These are phyloP conservation scores for Cenopis cana DNA, from an alignment of 2,888 invertebrate species.

Conservation along the genomic window DNA sequence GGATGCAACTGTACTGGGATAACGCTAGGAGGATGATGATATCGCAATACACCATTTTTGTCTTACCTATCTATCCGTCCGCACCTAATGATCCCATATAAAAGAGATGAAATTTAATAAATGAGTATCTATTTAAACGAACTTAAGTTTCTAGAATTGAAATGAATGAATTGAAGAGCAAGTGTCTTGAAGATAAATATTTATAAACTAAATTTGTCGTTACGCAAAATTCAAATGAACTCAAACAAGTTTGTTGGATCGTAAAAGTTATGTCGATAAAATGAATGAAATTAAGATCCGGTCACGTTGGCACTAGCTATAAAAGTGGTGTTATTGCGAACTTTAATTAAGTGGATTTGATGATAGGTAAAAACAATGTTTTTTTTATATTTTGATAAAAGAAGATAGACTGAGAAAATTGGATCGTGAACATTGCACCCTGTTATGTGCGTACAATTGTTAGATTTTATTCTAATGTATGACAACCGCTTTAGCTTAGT, in stretches of 20 bases:
- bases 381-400: too few species aligned
- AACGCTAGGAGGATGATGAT: too few species aligned
- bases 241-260: conserved; percentile 35
- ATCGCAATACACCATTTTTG: background rate
- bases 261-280: conserved; percentile 30
- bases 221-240: conserved; percentile 39
- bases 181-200: conserved; percentile 11
- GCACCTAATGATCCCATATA: too few species aligned
- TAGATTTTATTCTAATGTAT: too few species aligned
- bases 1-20: too few species aligned
- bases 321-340: background rate
- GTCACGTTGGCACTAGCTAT: background rate
- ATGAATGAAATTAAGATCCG: background rate
- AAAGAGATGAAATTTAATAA: too few species aligned
- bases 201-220: conserved; percentile 19
- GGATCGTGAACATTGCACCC: too few species aligned
- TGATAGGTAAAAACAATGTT: too few species aligned
- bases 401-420: too few species aligned
- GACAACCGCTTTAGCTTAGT: too few species aligned
- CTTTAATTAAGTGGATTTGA: background rate
- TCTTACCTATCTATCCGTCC: background rate
- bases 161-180: background rate
- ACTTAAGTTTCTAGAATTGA: conserved; percentile 1
- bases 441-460: too few species aligned
- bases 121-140: background rate